phyloP scores from a whole-genome alignment of 2,113 vertebrate species.

The Platysternon megacephalum region DNA sequence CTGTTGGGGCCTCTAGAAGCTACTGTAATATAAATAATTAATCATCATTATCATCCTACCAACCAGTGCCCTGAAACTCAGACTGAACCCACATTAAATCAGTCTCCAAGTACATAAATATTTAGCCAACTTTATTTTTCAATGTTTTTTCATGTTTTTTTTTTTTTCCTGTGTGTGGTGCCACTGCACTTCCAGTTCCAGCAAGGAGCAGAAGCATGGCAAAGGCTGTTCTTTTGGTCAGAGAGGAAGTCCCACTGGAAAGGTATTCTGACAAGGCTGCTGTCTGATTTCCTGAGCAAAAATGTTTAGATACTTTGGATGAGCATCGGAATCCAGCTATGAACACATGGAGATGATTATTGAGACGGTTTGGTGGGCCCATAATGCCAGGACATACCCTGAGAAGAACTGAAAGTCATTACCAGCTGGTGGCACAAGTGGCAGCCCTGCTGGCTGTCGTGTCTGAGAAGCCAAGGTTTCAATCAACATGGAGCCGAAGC shows the following conservation, averaged over 20 bases:
- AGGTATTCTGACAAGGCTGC: background rate
- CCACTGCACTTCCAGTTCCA: background rate
- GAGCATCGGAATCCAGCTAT: background rate
- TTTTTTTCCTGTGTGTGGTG: rapidly evolving
- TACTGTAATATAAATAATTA: background rate
- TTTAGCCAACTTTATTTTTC: background rate
- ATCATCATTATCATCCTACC: background rate
- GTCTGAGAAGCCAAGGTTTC: background rate
- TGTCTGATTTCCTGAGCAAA: background rate
- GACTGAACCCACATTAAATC: background rate
- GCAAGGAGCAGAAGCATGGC: background rate
- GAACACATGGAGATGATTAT: background rate
- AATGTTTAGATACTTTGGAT: background rate
- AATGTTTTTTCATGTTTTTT: background rate
- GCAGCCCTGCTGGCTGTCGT: background rate
- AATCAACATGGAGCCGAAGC: background rate
- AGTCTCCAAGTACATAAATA: background rate
- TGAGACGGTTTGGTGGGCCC: background rate
- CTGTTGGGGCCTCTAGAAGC: background rate
- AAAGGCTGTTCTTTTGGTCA: background rate
- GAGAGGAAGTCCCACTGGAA: background rate
- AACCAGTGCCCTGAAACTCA: background rate
- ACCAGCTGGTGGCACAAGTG: background rate
- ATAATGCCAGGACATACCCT: background rate
- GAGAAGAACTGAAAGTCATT: background rate